Conservation (phyloP, 2,888 invertebrate genomes). For the Dicycla oo region DNA sequence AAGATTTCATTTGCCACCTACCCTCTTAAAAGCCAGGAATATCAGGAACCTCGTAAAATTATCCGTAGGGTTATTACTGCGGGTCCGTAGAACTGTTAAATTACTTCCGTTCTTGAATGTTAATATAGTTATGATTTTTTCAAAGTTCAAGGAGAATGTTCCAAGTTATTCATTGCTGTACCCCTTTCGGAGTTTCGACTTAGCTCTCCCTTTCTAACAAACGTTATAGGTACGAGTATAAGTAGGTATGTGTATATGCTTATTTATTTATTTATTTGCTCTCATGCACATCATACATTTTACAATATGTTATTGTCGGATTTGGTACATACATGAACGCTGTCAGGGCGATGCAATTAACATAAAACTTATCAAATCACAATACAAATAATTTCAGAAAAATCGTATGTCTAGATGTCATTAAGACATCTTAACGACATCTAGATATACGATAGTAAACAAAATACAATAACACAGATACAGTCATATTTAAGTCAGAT, state of each 20-base stretch:
- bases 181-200: conserved; percentile 3
- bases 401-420: too few species aligned
- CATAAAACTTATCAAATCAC: too few species aligned
- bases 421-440: too few species aligned
- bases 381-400: too few species aligned
- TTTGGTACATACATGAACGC: too few species aligned
- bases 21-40: conserved; percentile 20
- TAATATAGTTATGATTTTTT: conserved; percentile 41
- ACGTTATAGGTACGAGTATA: neutral
- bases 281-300: too few species aligned
- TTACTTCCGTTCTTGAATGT: conserved; percentile 31
- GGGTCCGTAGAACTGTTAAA: conserved; percentile 14
- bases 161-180: conserved; percentile 29
- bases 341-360: too few species aligned
- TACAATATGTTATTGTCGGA: too few species aligned
- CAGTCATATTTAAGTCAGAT: too few species aligned
- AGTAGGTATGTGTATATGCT: neutral
- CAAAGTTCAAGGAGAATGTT: conserved; percentile 32
- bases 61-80: neutral
- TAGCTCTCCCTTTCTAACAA: conserved; percentile 7
- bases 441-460: too few species aligned
- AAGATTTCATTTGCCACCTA: conserved; percentile 36
- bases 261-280: too few species aligned
- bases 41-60: conserved; percentile 17
- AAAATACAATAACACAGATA: too few species aligned